Evolutionary conservation across 2,888 invertebrate species (phyloP).

Genomic region (Heliothis peltigera): DNA sequence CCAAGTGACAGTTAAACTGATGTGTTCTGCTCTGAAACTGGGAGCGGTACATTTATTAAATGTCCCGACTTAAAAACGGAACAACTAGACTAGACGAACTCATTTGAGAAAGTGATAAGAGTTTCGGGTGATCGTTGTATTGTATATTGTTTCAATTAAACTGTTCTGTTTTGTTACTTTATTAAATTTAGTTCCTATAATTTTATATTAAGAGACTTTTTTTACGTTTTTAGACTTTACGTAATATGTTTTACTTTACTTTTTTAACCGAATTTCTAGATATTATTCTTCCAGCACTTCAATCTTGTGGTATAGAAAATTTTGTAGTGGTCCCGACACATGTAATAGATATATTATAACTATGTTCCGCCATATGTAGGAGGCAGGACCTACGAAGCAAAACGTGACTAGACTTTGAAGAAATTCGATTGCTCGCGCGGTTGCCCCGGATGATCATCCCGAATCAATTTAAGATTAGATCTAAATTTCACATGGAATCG

Average conservation of each 20-base stretch:
- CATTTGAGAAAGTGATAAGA: slow-evolving; percentile 46
- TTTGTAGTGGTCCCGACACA: slow-evolving; percentile 26
- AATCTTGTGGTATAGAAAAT: slow-evolving; percentile 9
- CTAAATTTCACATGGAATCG: slow-evolving; percentile 77
- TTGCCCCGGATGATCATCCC: slow-evolving; percentile 72
- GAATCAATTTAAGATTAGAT: slow-evolving; percentile 85
- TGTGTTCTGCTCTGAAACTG: slow-evolving; percentile 77
- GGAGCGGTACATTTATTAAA: slow-evolving; percentile 83
- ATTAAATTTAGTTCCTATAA: too few species aligned
- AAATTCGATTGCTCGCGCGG: slow-evolving; percentile 76
- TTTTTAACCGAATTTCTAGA: background rate
- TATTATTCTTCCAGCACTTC: background rate
- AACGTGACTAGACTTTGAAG: slow-evolving; percentile 79
- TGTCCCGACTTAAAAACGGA: slow-evolving; percentile 70
- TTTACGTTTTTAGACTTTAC: too few species aligned
- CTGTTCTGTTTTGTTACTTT: too few species aligned
- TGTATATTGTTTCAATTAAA: background rate
- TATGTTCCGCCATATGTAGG: slow-evolving; percentile 47
- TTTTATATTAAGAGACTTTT: too few species aligned
- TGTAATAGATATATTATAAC: slow-evolving; percentile 44
- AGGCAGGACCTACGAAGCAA: slow-evolving; percentile 57
- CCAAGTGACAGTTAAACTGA: slow-evolving; percentile 86
- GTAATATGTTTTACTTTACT: too few species aligned
- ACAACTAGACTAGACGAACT: slow-evolving; percentile 57
- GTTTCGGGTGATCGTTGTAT: slow-evolving; percentile 18